These are phyloP conservation scores for Odontocerum albicorne DNA, from an alignment of 2,888 invertebrate species.

Conservation along the genomic window DNA sequence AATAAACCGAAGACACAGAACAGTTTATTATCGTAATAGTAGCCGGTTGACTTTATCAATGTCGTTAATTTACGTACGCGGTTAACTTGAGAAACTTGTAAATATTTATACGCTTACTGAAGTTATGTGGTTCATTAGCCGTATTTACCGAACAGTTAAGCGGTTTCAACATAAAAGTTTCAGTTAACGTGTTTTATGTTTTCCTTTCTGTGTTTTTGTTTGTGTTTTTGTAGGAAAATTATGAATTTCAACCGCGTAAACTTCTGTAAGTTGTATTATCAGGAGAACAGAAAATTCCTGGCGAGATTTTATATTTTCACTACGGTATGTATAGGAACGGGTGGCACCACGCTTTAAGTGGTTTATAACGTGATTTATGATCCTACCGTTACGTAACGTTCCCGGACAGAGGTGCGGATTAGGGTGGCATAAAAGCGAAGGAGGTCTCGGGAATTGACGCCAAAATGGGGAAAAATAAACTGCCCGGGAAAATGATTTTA, in stretches of 20 bases:
- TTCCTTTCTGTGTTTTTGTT: neutral
- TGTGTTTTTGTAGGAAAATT: neutral
- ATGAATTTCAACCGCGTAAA: conserved; percentile 8
- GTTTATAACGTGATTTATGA: conserved; percentile 36
- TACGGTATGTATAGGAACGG: conserved; percentile 11
- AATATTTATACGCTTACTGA: too few species aligned
- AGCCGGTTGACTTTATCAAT: too few species aligned
- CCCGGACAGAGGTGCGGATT: conserved; percentile 28
- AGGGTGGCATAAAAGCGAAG: conserved; percentile 27
- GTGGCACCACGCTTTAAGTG: conserved; percentile 30
- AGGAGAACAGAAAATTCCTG: conserved; percentile 16
- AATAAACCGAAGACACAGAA: too few species aligned
- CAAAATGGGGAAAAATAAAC: conserved; percentile 17
- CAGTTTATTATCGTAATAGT: too few species aligned
- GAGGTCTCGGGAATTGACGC: conserved; percentile 13
- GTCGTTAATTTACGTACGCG: too few species aligned
- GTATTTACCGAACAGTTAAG: conserved; percentile 9
- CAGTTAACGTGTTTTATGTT: conserved; percentile 12
- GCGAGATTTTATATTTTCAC: conserved; percentile 25
- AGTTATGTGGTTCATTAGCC: conserved; percentile 17
- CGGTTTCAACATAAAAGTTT: conserved; percentile 7
- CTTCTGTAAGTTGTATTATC: conserved; percentile 8
- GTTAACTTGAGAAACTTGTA: too few species aligned
- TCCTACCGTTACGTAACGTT: conserved; percentile 25
- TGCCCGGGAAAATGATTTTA: conserved; percentile 21